Evolutionary conservation across 2,888 invertebrate species (phyloP).

Genomic region (Drosophila greeni): DNA sequence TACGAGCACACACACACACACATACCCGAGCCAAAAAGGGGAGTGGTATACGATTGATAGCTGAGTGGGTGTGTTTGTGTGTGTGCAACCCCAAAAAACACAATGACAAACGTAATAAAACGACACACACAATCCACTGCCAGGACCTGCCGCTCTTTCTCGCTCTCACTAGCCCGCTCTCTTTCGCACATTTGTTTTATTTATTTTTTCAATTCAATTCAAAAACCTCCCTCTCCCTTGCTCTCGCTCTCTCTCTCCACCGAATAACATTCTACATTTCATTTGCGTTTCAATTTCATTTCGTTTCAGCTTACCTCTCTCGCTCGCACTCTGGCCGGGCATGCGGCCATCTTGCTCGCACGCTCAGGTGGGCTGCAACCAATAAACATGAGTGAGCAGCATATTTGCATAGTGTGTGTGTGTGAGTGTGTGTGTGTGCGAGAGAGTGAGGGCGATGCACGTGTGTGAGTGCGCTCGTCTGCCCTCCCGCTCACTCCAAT

Average conservation of each 20-base stretch:
- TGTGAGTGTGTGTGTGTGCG: slow-evolving; percentile 36
- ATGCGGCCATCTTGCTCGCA: slow-evolving; percentile 21
- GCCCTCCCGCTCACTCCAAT: slow-evolving; percentile 59
- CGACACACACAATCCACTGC: slow-evolving; percentile 51
- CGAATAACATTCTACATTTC: slow-evolving; percentile 56
- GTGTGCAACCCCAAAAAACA: slow-evolving; percentile 68
- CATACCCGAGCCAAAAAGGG: slow-evolving; percentile 59
- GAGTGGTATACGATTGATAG: slow-evolving; percentile 69
- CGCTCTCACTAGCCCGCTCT: slow-evolving; percentile 13
- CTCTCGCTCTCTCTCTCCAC: slow-evolving; percentile 22
- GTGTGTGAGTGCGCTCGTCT: slow-evolving; percentile 51
- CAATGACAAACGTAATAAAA: slow-evolving; percentile 72
- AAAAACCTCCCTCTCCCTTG: slow-evolving; percentile 23
- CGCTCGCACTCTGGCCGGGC: slow-evolving; percentile 11
- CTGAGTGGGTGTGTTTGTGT: slow-evolving; percentile 20
- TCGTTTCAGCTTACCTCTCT: slow-evolving; percentile 30
- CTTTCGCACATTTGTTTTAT: slow-evolving; percentile 62
- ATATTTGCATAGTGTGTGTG: slow-evolving; percentile 62
- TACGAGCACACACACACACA: slow-evolving; percentile 35
- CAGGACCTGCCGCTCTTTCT: slow-evolving; percentile 23
- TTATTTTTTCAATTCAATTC: slow-evolving; percentile 72
- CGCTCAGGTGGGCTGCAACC: slow-evolving; percentile 76
- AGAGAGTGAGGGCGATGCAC: slow-evolving; percentile 23
- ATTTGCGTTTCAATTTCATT: slow-evolving; percentile 67
- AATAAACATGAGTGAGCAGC: slow-evolving; percentile 74